phyloP scores from a whole-genome alignment of 2,113 vertebrate species.

The Centrocercus urophasianus region DNA sequence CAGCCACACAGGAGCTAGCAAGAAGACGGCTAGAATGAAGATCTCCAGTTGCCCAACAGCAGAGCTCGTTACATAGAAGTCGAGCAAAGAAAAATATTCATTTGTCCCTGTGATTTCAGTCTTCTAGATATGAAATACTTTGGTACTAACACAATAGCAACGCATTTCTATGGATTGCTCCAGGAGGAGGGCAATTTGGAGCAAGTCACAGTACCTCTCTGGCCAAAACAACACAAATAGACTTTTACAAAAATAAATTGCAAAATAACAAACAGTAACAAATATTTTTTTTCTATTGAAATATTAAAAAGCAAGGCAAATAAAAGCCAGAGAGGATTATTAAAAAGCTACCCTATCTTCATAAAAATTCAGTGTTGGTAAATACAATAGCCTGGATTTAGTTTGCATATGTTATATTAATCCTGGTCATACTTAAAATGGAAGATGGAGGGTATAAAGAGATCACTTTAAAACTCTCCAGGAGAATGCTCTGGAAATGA shows the following conservation, averaged over 20 bases:
- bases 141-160: conserved; percentile 58
- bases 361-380: conserved; percentile 63
- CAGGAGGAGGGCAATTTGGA: conserved; percentile 54
- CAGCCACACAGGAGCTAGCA: conserved; percentile 45
- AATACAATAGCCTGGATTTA: conserved; percentile 52
- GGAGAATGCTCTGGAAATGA: neutral
- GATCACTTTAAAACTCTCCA: neutral
- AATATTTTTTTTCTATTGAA: conserved; percentile 29
- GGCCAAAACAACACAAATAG: conserved; percentile 56
- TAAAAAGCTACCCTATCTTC: conserved; percentile 54
- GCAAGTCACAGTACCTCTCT: conserved; percentile 50
- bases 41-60: conserved; percentile 58
- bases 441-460: conserved; percentile 25
- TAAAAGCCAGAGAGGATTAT: conserved; percentile 57
- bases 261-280: conserved; percentile 58
- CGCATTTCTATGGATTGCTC: conserved; percentile 58
- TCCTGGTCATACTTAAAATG: conserved; percentile 32
- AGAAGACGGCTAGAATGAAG: conserved; percentile 34
- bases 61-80: conserved; percentile 58
- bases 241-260: conserved; percentile 63
- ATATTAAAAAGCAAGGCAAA: conserved; percentile 58
- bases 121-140: conserved; percentile 56
- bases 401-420: conserved; percentile 62
- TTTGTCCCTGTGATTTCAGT: conserved; percentile 53
- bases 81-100: conserved; percentile 47